These are phyloP conservation scores for Odontamblyopus rebecca DNA, from an alignment of 2,797 vertebrate genomes.

Conservation along the genomic window DNA sequence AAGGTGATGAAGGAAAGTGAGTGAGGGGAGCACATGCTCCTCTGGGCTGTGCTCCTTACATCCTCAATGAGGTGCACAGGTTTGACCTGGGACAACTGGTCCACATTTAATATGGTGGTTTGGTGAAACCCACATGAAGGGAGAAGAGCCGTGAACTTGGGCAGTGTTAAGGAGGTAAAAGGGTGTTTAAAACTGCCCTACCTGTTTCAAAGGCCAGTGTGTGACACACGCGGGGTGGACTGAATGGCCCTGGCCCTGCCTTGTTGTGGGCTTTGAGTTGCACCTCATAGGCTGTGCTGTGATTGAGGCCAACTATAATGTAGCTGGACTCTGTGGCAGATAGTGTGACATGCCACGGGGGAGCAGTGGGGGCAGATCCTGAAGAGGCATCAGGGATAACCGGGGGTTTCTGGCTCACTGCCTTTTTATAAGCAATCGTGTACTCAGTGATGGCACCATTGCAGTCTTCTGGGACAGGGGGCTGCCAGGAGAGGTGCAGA, in stretches of 20 bases:
- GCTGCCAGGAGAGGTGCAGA: slow-evolving; percentile 87
- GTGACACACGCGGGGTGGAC: slow-evolving; percentile 86
- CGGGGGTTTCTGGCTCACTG: slow-evolving; percentile 54
- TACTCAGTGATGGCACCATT: slow-evolving; percentile 83
- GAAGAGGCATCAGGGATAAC: slow-evolving; percentile 32
- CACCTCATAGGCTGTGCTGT: slow-evolving; percentile 89
- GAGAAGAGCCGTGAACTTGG: slow-evolving; percentile 54
- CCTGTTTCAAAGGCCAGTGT: slow-evolving; percentile 93
- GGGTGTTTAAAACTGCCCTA: slow-evolving; percentile 74
- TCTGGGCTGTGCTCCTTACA: slow-evolving; percentile 49
- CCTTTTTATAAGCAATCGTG: slow-evolving; percentile 85
- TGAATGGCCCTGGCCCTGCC: slow-evolving; percentile 90
- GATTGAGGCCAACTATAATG: slow-evolving; percentile 87
- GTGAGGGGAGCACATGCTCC: slow-evolving; percentile 58
- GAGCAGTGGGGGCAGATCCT: slow-evolving; percentile 30
- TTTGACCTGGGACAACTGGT: slow-evolving; percentile 60
- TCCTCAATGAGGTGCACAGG: slow-evolving; percentile 45
- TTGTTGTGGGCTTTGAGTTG: slow-evolving; percentile 90
- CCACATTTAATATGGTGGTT: slow-evolving; percentile 59
- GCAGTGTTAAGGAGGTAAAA: slow-evolving; percentile 58
- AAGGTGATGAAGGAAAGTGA: slow-evolving; percentile 75
- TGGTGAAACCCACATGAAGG: slow-evolving; percentile 55
- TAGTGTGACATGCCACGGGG: slow-evolving; percentile 81
- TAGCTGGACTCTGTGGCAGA: slow-evolving; percentile 81
- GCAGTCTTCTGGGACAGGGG: slow-evolving; percentile 81